Percentiles rank a stretch among this genome's conserved stretches.
phyloP scores from a whole-genome alignment of 2,113 vertebrate genomes.

The Hiodon tergisus region DNA sequence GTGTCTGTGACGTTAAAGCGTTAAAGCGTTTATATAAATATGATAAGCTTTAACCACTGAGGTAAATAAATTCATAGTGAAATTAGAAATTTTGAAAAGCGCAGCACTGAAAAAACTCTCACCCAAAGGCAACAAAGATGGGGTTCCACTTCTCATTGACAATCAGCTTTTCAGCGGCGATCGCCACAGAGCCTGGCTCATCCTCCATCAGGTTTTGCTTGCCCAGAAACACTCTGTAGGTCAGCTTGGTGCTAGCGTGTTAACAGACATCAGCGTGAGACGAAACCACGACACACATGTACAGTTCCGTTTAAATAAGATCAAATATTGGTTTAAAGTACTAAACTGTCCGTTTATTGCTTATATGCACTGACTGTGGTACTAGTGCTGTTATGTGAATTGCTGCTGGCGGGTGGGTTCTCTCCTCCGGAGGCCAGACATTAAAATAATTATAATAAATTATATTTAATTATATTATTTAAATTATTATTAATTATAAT shows the following conservation, averaged over 20 bases:
- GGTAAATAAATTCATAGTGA: not conserved
- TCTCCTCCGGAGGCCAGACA: too few relatives aligned
- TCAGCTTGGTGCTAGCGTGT: slow-evolving; percentile 49
- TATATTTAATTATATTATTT: too few relatives aligned
- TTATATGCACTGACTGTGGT: too few relatives aligned
- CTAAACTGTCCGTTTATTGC: too few relatives aligned
- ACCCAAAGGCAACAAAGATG: slow-evolving; percentile 62
- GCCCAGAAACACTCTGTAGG: slow-evolving; percentile 80
- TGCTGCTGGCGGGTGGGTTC: too few relatives aligned
- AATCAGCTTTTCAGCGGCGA: slow-evolving; percentile 65
- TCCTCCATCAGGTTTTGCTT: slow-evolving; percentile 66
- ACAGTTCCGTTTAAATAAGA: too few relatives aligned
- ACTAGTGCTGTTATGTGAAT: too few relatives aligned
- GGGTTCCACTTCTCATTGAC: slow-evolving; percentile 81
- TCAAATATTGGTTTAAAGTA: too few relatives aligned
- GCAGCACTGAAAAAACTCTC: slow-evolving; percentile 20
- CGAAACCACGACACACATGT: too few relatives aligned
- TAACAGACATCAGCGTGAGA: not conserved
- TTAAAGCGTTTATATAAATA: not conserved
- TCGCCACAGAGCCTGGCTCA: slow-evolving; percentile 55
- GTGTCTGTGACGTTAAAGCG: too few relatives aligned
- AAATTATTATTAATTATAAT: too few relatives aligned
- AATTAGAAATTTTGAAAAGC: not conserved
- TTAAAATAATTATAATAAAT: too few relatives aligned
- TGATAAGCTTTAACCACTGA: not conserved